Conservation (phyloP, 2,888 invertebrate species). For the Epicampocera succincta region DNA sequence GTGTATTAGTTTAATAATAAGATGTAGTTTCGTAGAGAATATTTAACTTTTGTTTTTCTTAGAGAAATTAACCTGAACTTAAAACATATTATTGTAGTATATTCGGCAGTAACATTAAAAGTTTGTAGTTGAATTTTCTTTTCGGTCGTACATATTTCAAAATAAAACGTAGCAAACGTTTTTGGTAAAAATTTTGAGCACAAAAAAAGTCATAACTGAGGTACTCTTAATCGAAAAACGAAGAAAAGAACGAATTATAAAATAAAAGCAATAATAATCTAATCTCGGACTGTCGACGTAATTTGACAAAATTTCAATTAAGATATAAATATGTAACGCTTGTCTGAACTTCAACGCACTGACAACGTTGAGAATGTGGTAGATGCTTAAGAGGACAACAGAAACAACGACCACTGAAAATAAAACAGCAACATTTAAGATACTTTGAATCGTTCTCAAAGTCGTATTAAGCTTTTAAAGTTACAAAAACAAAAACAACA, state of each 20-base stretch:
- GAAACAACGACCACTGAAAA: slow-evolving; percentile 14
- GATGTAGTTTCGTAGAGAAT: neutral
- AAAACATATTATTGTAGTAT: no score
- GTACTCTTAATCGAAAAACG: slow-evolving; percentile 68
- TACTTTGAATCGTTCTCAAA: slow-evolving; percentile 40
- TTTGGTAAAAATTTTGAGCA: no score
- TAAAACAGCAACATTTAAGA: slow-evolving; percentile 42
- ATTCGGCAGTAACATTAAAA: neutral
- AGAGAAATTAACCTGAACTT: no score
- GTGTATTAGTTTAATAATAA: slow-evolving; percentile 13
- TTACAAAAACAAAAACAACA: neutral
- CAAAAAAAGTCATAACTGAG: slow-evolving; percentile 25
- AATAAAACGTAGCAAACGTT: no score
- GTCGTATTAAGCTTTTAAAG: slow-evolving; percentile 12
- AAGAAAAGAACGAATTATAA: slow-evolving; percentile 11
- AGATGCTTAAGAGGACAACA: slow-evolving; percentile 19
- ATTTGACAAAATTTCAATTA: slow-evolving; percentile 78
- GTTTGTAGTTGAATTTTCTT: neutral
- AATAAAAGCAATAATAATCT: slow-evolving; percentile 71
- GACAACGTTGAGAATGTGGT: slow-evolving; percentile 54
- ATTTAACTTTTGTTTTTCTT: no score
- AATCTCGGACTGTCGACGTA: slow-evolving; percentile 77
- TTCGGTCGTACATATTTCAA: no score
- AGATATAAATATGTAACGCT: slow-evolving; percentile 76
- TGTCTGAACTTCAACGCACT: slow-evolving; percentile 73